Conservation (phyloP, 2,113 vertebrate genomes). For the Apeltes quadracus region DNA sequence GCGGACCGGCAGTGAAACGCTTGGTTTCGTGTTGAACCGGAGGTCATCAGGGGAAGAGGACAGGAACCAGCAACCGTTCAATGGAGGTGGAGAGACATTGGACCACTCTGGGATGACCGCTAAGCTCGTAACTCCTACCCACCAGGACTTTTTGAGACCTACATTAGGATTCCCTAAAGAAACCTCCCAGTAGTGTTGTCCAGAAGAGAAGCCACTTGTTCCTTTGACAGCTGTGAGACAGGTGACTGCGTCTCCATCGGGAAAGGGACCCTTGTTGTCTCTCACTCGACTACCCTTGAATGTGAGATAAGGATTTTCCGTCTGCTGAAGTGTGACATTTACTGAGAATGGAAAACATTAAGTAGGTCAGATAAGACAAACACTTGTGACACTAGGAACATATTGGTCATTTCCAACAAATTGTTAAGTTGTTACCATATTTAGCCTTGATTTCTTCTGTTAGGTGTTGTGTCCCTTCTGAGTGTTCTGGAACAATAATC, state of each 20-base stretch:
- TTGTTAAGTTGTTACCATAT: constrained; percentile 29
- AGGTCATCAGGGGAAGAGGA: constrained; percentile 42
- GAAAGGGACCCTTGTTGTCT: fast-evolving
- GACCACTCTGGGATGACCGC: fast-evolving
- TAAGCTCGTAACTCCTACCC: constrained; percentile 64
- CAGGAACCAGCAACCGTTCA: constrained; percentile 67
- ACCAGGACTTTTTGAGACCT: constrained; percentile 59
- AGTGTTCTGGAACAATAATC: background rate
- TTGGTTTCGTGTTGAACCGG: constrained; percentile 38
- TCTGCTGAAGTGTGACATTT: constrained; percentile 38
- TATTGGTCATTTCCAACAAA: background rate
- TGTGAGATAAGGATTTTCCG: fast-evolving
- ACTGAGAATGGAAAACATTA: constrained; percentile 40
- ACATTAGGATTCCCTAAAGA: fast-evolving
- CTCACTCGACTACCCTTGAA: fast-evolving
- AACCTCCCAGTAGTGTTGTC: constrained; percentile 75
- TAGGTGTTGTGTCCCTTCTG: background rate
- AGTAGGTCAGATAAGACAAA: background rate
- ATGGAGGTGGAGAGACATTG: background rate
- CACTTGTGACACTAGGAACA: background rate
- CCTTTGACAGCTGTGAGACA: constrained; percentile 55
- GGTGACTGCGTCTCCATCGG: background rate
- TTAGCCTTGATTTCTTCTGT: fast-evolving
- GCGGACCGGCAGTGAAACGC: background rate
- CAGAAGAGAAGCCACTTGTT: constrained; percentile 37